Percentiles rank a stretch among this genome's conserved stretches.
Conservation (phyloP, 2,113 vertebrate genomes). For the Ictidomys tridecemlineatus region DNA sequence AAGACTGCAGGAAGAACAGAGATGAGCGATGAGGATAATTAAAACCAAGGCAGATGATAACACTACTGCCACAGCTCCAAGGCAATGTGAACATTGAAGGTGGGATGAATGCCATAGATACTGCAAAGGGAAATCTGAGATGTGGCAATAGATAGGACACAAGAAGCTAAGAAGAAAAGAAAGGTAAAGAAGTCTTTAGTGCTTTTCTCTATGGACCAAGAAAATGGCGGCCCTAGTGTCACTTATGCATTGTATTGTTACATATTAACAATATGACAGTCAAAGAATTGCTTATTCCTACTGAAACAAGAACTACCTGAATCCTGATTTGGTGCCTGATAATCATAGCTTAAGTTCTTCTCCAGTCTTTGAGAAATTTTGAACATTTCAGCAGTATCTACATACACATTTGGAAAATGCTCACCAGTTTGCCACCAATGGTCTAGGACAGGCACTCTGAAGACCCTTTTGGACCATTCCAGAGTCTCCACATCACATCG, state of each 20-base stretch:
- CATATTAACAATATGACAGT: neutral
- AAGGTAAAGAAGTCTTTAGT: neutral
- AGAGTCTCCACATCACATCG: constrained; percentile 96
- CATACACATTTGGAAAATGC: constrained; percentile 36
- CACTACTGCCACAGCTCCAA: neutral
- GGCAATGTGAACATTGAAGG: neutral
- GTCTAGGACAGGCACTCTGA: constrained; percentile 96
- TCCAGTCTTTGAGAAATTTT: neutral
- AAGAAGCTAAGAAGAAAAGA: neutral
- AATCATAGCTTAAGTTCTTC: neutral
- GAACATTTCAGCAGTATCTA: neutral
- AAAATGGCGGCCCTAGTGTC: neutral
- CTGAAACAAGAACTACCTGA: neutral
- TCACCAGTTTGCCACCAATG: constrained; percentile 99
- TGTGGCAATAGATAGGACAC: neutral
- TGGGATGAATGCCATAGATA: neutral
- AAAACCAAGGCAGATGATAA: neutral
- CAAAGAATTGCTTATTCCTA: neutral
- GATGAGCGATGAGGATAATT: neutral
- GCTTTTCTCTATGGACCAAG: neutral
- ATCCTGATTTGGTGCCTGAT: neutral
- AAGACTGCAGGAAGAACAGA: neutral
- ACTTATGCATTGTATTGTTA: neutral
- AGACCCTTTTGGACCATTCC: constrained; percentile 94
- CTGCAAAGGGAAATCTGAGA: neutral